A percentile compares a stretch with the other conserved stretches of the same genome.
Conservation (phyloP, 92 coral and sea anemone species). For the Desmophyllum pertusum region DNA sequence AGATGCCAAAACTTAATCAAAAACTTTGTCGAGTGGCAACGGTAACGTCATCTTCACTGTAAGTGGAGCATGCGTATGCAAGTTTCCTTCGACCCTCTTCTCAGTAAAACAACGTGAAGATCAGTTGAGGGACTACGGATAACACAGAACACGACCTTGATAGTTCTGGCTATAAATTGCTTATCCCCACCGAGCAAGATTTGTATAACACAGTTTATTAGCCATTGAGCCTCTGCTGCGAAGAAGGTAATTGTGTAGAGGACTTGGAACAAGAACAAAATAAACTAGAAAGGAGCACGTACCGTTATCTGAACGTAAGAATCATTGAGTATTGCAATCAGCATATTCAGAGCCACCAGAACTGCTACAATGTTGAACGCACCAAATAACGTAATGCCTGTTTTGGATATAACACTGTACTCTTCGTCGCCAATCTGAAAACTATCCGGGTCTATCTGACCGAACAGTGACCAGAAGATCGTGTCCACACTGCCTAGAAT, state of each 20-base stretch:
- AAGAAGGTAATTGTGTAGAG: neutral
- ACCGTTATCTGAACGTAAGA: slow-evolving; percentile 61
- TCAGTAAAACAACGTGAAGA: no score
- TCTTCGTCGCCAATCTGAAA: slow-evolving; percentile 36
- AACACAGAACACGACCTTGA: no score
- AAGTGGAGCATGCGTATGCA: no score
- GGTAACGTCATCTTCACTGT: no score
- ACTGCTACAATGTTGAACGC: slow-evolving; percentile 59
- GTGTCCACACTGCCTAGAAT: slow-evolving; percentile 4
- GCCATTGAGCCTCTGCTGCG: no score
- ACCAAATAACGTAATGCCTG: slow-evolving; percentile 47
- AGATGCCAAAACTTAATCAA: no score
- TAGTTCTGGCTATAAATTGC: no score
- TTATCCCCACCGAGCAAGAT: no score
- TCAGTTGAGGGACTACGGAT: no score
- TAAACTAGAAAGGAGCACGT: neutral
- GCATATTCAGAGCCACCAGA: slow-evolving; percentile 71
- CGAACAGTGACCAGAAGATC: slow-evolving; percentile 69
- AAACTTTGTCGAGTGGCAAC: no score
- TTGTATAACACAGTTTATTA: no score
- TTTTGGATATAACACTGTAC: slow-evolving; percentile 20
- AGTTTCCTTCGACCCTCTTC: no score
- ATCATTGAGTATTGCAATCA: slow-evolving; percentile 67
- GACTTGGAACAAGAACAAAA: neutral
- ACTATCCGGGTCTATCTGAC: slow-evolving; percentile 18